Percentiles rank a stretch among this genome's conserved stretches.
Conservation (phyloP, 2,888 invertebrate genomes). For the Melinopterus prodromus region DNA sequence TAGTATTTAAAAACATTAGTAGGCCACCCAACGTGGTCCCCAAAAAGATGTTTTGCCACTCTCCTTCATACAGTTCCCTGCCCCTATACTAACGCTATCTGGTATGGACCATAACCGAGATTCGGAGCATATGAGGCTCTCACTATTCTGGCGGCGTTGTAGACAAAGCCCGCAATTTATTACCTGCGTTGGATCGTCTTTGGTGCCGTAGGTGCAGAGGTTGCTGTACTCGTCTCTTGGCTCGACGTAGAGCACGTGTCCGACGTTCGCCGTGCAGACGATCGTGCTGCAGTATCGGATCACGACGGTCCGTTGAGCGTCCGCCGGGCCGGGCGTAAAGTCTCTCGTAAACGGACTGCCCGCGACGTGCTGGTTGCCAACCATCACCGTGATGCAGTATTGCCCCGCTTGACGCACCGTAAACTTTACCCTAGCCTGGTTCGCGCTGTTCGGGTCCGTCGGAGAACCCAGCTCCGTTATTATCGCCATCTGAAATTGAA, state of each 20-base stretch:
- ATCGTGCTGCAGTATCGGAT: constrained; percentile 85
- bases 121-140: no score
- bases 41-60: no score
- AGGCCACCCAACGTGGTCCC: no score
- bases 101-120: no score
- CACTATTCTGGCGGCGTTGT: no score
- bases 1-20: no score
- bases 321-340: constrained; percentile 85
- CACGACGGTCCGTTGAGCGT: constrained; percentile 84
- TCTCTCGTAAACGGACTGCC: constrained; percentile 87
- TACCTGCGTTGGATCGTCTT: constrained; percentile 69
- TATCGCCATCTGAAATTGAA: constrained; percentile 71
- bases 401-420: constrained; percentile 91
- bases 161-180: constrained; percentile 7
- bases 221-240: constrained; percentile 94
- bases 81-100: no score
- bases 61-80: no score
- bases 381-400: constrained; percentile 85
- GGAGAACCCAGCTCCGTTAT: constrained; percentile 90
- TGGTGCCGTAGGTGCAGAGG: constrained; percentile 71
- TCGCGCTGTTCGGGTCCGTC: constrained; percentile 83
- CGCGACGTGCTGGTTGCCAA: constrained; percentile 81
- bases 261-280: constrained; percentile 80
- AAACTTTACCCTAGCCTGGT: constrained; percentile 89
- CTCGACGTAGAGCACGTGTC: constrained; percentile 83